Percentiles rank a stretch among this genome's conserved stretches.
These are phyloP conservation scores for Aix galericulata DNA, from an alignment of 2,113 vertebrate genomes.

Conservation along the genomic window DNA sequence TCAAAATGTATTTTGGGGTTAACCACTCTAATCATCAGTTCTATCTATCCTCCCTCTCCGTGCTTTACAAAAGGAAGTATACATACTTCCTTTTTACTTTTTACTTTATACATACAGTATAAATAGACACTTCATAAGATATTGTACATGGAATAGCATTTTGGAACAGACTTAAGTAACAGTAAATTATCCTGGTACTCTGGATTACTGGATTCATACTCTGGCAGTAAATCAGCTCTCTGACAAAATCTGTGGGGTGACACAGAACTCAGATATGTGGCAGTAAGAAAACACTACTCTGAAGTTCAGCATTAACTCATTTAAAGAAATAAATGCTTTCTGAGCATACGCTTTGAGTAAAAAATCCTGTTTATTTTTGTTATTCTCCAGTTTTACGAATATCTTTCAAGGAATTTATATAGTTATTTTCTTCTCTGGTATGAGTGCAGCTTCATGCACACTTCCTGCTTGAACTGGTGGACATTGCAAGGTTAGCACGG, in stretches of 20 bases:
- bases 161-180: neutral
- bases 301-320: neutral
- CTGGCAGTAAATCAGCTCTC: neutral
- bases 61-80: neutral
- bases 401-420: neutral
- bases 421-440: neutral
- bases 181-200: neutral
- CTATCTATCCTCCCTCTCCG: neutral
- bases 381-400: neutral
- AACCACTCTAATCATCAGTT: neutral
- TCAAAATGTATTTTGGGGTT: neutral
- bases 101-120: neutral
- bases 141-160: neutral
- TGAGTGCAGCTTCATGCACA: neutral
- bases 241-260: conserved; percentile 8
- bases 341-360: neutral
- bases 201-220: neutral
- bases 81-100: neutral
- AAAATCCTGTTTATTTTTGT: neutral
- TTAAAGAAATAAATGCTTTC: neutral
- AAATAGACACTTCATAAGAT: neutral
- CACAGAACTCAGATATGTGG: neutral
- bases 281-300: neutral
- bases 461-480: neutral
- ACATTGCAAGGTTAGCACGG: neutral